phyloP scores from a whole-genome alignment of 1,140 invertebrate species.

The Penaeus vannamei region DNA sequence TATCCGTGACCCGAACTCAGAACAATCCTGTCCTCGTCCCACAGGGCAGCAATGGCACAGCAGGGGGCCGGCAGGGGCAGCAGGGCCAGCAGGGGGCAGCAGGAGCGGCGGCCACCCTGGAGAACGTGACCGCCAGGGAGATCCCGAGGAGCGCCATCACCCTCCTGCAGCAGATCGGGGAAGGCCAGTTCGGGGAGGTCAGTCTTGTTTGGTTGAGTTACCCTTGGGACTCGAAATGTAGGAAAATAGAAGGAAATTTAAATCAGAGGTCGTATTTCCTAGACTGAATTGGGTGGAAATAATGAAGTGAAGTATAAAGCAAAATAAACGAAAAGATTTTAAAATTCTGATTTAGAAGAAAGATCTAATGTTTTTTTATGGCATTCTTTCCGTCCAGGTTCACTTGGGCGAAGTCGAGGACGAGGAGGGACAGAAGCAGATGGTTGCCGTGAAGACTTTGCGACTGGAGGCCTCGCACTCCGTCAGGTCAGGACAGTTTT shows the following conservation, averaged over 20 bases:
- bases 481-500: conserved; percentile 74
- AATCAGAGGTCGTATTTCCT: no score
- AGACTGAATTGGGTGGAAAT: no score
- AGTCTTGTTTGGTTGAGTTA: conserved; percentile 44
- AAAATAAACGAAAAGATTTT: no score
- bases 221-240: no score
- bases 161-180: conserved; percentile 85
- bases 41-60: conserved; percentile 48
- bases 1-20: neutral
- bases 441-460: conserved; percentile 85
- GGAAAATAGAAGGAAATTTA: no score
- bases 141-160: conserved; percentile 83
- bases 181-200: conserved; percentile 85
- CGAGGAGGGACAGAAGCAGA: conserved; percentile 73
- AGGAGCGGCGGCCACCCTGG: conserved; percentile 35
- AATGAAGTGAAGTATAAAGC: no score
- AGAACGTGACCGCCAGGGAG: conserved; percentile 74
- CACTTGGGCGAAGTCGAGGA: conserved; percentile 70
- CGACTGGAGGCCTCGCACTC: conserved; percentile 75
- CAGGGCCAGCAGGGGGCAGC: conserved; percentile 37
- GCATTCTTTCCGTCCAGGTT: conserved; percentile 48
- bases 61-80: neutral
- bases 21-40: neutral
- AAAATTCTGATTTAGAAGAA: no score
- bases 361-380: neutral